Conservation (phyloP, 2,797 vertebrate species). For the Oreochromis mossambicus region DNA sequence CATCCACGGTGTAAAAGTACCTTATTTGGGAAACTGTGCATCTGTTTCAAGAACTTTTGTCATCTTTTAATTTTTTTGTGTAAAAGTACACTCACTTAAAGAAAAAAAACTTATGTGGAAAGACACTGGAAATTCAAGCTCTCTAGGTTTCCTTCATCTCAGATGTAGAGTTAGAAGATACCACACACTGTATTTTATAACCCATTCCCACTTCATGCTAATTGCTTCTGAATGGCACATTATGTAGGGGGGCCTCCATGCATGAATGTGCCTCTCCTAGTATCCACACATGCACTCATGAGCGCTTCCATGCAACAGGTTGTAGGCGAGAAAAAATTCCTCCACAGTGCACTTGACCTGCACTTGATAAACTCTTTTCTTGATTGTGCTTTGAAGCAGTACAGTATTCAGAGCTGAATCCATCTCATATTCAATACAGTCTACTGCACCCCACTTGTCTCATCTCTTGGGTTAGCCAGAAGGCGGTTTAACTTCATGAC, state of each 20-base stretch:
- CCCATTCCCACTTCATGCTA: not conserved
- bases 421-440: not conserved
- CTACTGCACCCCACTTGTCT: not conserved
- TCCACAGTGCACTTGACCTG: not conserved
- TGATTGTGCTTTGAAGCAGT: not conserved
- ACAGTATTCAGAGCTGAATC: not conserved
- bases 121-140: not conserved
- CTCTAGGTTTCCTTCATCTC: not conserved
- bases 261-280: not conserved
- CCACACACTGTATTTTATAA: not conserved
- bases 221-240: not conserved
- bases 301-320: not conserved
- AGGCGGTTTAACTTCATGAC: not conserved
- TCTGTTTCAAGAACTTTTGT: not conserved
- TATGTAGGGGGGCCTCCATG: not conserved
- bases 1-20: not conserved
- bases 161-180: not conserved
- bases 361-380: not conserved
- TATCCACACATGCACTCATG: not conserved
- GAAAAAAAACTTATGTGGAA: not conserved
- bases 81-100: not conserved
- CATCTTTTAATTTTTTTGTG: not conserved
- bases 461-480: not conserved
- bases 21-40: not conserved
- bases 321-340: not conserved